Conservation (phyloP, 2,113 vertebrate species). For the Turnix velox region DNA sequence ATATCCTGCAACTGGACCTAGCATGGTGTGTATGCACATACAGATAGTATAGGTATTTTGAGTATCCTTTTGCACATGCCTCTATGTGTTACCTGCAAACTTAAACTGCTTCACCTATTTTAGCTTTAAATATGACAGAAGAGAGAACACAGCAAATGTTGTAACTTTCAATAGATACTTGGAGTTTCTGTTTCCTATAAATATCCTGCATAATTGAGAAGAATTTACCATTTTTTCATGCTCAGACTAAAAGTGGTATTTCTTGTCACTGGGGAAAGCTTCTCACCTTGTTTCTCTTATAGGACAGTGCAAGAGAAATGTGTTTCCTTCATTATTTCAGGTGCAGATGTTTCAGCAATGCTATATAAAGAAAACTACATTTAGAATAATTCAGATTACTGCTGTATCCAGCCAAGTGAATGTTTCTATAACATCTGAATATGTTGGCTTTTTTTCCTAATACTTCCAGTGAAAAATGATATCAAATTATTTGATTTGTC, state of each 20-base stretch:
- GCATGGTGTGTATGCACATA: neutral
- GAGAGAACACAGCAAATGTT: neutral
- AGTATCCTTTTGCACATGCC: neutral
- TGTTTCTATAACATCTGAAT: neutral
- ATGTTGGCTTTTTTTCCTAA: neutral
- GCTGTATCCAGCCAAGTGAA: neutral
- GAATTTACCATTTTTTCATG: neutral
- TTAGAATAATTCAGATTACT: neutral
- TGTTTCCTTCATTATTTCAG: neutral
- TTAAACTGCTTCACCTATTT: neutral
- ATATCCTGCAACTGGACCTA: neutral
- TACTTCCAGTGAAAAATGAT: constrained; percentile 15
- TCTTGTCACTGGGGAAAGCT: neutral
- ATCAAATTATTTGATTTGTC: constrained; percentile 66
- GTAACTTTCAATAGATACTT: neutral
- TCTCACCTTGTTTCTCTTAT: neutral
- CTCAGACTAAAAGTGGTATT: neutral
- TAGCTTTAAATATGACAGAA: neutral
- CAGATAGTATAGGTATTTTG: neutral
- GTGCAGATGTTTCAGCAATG: neutral
- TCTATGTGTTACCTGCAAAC: neutral
- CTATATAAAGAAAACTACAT: neutral
- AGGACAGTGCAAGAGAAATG: neutral
- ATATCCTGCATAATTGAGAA: neutral
- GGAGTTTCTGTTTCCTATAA: neutral